A percentile compares a stretch with the other conserved stretches of the same genome.
These are phyloP conservation scores for Clarias pachynema DNA, from an alignment of 2,797 vertebrate species.

Conservation along the genomic window DNA sequence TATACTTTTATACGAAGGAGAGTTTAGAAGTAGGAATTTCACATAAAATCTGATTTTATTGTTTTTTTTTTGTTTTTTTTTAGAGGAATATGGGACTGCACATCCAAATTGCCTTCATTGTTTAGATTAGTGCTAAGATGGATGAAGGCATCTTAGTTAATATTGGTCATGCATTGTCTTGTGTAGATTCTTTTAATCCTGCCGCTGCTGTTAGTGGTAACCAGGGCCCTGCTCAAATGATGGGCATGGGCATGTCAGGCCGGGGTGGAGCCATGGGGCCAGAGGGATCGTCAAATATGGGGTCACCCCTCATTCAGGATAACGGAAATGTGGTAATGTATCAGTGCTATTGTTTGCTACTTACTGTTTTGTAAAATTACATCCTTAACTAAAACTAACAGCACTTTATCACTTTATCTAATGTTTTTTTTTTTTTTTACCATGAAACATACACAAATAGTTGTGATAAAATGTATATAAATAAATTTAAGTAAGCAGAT, in stretches of 20 bases:
- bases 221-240: conserved; percentile 93
- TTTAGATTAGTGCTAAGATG: conserved; percentile 17
- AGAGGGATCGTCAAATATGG: conserved; percentile 91
- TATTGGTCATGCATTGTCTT: conserved; percentile 49
- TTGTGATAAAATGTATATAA: neutral
- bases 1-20: neutral
- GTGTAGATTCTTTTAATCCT: conserved; percentile 95
- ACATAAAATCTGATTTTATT: neutral
- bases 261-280: conserved; percentile 88
- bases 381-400: neutral
- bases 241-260: conserved; percentile 93
- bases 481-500: neutral
- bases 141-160: conserved; percentile 33
- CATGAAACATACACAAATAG: neutral
- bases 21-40: neutral
- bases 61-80: neutral
- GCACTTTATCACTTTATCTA: neutral
- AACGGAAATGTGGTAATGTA: conserved; percentile 97
- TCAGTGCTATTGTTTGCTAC: conserved; percentile 59
- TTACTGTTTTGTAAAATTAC: conserved; percentile 23
- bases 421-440: neutral
- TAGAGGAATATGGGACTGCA: neutral
- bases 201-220: conserved; percentile 85
- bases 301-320: conserved; percentile 90
- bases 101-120: conserved; percentile 1